Conservation (phyloP, 1,140 invertebrate species). For the Neodiprion virginianus region DNA sequence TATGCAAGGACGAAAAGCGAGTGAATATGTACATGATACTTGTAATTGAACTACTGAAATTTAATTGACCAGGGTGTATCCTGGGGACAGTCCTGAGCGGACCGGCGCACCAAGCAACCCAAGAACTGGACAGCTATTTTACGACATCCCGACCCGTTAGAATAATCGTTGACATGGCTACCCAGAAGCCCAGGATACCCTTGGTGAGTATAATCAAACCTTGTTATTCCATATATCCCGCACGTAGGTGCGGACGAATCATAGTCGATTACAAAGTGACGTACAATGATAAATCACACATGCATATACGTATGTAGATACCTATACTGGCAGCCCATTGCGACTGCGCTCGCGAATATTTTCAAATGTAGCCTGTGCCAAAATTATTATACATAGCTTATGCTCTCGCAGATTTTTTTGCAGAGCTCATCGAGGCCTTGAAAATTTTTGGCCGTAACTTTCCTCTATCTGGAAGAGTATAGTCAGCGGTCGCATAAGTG, state of each 20-base stretch:
- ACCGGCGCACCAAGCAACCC: background rate
- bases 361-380: too few species aligned
- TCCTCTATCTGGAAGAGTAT: background rate
- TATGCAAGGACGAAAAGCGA: too few species aligned
- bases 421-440: too few species aligned
- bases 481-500: background rate
- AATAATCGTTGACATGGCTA: conserved; percentile 9
- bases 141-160: background rate
- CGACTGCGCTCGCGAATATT: too few species aligned
- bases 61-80: conserved; percentile 10
- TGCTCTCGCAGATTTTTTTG: too few species aligned
- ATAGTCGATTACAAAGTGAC: background rate
- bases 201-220: conserved; percentile 3
- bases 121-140: background rate
- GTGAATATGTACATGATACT: too few species aligned
- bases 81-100: conserved; percentile 8
- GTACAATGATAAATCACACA: background rate
- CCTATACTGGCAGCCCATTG: background rate
- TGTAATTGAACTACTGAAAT: background rate
- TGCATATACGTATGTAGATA: background rate
- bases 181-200: background rate
- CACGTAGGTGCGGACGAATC: background rate
- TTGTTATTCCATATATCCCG: background rate
- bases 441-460: background rate
- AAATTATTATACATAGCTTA: background rate